Conservation (phyloP, 2,888 invertebrate genomes). For the Philhelius pedissequus region DNA sequence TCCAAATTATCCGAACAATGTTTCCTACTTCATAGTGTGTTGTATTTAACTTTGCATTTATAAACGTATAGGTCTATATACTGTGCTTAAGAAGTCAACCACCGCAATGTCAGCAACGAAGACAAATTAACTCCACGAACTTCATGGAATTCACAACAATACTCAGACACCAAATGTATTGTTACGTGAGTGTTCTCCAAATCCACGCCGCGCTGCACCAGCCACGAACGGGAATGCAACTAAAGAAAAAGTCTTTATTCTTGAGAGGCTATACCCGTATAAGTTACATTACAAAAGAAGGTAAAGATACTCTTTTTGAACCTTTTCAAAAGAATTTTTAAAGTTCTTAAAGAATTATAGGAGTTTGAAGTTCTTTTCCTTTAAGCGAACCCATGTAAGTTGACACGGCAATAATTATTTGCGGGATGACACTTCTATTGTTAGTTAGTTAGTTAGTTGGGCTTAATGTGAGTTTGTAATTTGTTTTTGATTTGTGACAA, state of each 20-base stretch:
- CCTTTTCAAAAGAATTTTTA: slow-evolving; percentile 42
- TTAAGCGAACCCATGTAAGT: slow-evolving; percentile 25
- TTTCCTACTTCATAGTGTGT: background rate
- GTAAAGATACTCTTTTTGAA: background rate
- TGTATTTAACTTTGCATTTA: background rate
- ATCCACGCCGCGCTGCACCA: background rate
- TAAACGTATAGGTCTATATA: background rate
- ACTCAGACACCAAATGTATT: slow-evolving; percentile 27
- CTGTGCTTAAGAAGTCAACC: background rate
- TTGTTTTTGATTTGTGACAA: slow-evolving; percentile 30
- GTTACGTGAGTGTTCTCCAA: slow-evolving; percentile 28
- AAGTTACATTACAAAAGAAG: background rate
- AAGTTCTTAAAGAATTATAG: slow-evolving; percentile 9
- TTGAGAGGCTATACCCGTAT: background rate
- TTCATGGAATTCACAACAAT: slow-evolving; percentile 37
- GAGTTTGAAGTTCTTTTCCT: slow-evolving; percentile 41
- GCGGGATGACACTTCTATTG: slow-evolving; percentile 55
- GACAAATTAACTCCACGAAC: slow-evolving; percentile 54
- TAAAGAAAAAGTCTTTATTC: slow-evolving; percentile 4
- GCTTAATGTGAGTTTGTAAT: slow-evolving; percentile 54
- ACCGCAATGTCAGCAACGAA: slow-evolving; percentile 11
- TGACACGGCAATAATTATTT: slow-evolving; percentile 31
- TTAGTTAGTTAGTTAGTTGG: background rate
- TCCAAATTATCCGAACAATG: background rate
- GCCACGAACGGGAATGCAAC: background rate